Conservation (phyloP, 2,888 invertebrate species). For the Colletes collaris region DNA sequence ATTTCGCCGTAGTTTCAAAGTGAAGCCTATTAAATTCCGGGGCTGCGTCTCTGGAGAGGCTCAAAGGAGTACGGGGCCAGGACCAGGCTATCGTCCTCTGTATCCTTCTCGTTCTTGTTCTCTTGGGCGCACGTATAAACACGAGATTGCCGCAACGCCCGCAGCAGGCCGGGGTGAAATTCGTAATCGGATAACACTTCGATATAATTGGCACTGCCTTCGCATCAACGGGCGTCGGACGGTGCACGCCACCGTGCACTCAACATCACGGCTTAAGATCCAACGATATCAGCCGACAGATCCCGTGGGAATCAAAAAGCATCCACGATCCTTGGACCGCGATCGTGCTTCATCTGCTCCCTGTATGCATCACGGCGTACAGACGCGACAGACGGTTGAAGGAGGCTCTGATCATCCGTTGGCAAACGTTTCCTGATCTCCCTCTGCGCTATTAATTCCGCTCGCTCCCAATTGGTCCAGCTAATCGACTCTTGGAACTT, state of each 20-base stretch:
- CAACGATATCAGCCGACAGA: background rate
- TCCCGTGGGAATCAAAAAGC: slow-evolving; percentile 23
- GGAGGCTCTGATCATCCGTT: background rate
- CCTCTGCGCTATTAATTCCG: slow-evolving; percentile 3
- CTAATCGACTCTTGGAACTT: too few species aligned
- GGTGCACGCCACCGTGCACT: background rate
- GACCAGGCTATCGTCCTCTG: slow-evolving; percentile 3
- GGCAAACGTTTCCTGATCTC: slow-evolving; percentile 3
- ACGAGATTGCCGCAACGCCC: slow-evolving; percentile 64
- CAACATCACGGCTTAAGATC: slow-evolving; percentile 1
- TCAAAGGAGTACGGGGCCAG: slow-evolving; percentile 65
- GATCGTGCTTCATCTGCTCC: too few species aligned
- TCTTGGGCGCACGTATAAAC: slow-evolving; percentile 60
- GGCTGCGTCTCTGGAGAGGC: slow-evolving; percentile 71
- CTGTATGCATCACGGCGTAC: too few species aligned
- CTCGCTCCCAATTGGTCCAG: too few species aligned
- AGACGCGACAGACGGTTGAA: too few species aligned
- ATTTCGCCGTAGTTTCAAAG: slow-evolving; percentile 75
- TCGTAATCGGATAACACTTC: slow-evolving; percentile 71
- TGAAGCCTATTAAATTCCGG: slow-evolving; percentile 77
- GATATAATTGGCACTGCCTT: slow-evolving; percentile 63
- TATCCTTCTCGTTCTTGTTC: background rate
- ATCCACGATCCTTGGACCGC: background rate
- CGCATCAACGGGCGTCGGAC: slow-evolving; percentile 10
- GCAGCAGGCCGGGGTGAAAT: slow-evolving; percentile 61